Evolutionary conservation across 2,888 invertebrate species (phyloP), one percentile per base, ranked within the genome.

Genomic region (Oligia strigilis): DNA sequence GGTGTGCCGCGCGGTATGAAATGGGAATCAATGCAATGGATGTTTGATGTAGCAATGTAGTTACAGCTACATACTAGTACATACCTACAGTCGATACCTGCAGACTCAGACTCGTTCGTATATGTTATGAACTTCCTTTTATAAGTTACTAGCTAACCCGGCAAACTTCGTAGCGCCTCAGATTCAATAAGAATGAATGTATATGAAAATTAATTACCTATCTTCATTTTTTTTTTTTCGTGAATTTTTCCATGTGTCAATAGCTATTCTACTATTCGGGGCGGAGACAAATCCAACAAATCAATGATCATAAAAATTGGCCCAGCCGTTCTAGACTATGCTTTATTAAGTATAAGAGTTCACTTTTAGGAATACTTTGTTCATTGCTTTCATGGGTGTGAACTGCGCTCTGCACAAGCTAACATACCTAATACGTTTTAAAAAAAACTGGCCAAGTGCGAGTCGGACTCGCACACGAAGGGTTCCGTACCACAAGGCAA

Each of bases 1-100:
- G 80, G 83, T 78, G 86, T 81, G 79, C 77, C 75, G 67, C 43
- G 13, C 2, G 19, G n/a, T 69, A 58, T 58, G 23, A 43, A 58
- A 77, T 64, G 23, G 49, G n/a, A 72, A 62, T 84, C 40, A 77
- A 55, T 55, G 73, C 43, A 72, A 70, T 64, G 23, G 52, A 8
- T 81, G 46, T 46, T 81, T 81, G 19, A 55, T 49, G 52, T 75
- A 46, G 40, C 40, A 29, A 23, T 74, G 17, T 29, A 75, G 49
- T 49, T 76, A 40, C 8, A 17, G 23, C 23, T 58, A 11, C 58
- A 58, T 40, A 40, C 40, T 40, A 40, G 40, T 40, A 40, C 40
- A 40, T 58, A 58, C 19, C 55, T 43, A 75, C 29, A 19, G 36
- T 74, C 40, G n/a, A 4, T 36, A n/a, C 5, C 36, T 36, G 3